Conservation (phyloP, 2,797 vertebrate species). For the Melopsittacus undulatus region DNA sequence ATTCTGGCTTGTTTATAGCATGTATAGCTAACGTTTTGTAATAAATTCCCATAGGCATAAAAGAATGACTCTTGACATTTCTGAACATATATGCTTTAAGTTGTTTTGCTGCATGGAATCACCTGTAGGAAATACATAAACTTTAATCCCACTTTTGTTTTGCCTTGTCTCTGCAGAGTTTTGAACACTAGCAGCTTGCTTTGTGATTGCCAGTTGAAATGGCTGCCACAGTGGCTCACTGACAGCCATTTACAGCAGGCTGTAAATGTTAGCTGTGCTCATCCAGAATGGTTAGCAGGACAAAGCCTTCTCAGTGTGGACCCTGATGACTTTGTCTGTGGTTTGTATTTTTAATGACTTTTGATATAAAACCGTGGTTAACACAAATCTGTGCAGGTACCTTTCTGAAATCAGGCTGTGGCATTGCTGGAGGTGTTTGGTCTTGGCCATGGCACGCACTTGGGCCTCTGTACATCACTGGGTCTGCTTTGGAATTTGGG, state of each 20-base stretch:
- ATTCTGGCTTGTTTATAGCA: background rate
- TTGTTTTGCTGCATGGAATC: background rate
- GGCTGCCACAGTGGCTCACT: slow-evolving; percentile 87
- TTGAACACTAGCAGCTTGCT: slow-evolving; percentile 92
- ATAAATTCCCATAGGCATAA: background rate
- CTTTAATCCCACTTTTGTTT: background rate
- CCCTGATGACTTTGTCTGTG: slow-evolving; percentile 80
- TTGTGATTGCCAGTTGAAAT: slow-evolving; percentile 93
- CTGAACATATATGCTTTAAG: background rate
- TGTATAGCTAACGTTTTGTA: background rate
- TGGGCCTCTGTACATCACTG: background rate
- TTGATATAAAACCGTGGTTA: background rate
- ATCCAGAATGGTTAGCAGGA: slow-evolving; percentile 84
- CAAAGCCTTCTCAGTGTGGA: slow-evolving; percentile 81
- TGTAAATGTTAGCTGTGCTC: slow-evolving; percentile 84
- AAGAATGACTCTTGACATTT: background rate
- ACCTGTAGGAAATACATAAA: background rate
- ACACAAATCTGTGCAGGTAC: background rate
- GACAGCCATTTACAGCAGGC: slow-evolving; percentile 81
- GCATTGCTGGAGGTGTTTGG: background rate
- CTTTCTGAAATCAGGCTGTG: background rate
- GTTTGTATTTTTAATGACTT: slow-evolving; percentile 72
- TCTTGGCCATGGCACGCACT: rapidly evolving
- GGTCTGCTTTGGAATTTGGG: background rate
- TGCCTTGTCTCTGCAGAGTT: slow-evolving; percentile 74